Evolutionary conservation across 2,888 invertebrate genomes (phyloP), one percentile per base, ranked within the genome.

Genomic region (Ferdinandea cuprea): DNA sequence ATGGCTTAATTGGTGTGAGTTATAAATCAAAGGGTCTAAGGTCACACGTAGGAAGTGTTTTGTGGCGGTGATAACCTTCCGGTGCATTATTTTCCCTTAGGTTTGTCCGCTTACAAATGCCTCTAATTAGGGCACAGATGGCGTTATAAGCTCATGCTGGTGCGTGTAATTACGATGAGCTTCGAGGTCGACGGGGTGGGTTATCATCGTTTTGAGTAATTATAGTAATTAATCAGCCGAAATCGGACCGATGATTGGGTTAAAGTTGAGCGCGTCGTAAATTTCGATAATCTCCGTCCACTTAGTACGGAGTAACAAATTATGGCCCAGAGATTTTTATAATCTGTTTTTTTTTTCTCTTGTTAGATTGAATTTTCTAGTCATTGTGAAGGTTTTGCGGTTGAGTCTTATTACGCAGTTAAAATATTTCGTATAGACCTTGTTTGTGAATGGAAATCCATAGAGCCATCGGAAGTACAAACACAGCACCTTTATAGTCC

Each of bases 31-130:
- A 63, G 63, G 72, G 63, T 30, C 28, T 35, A 37, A 46, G 63
- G 72, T 61, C 52, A 42, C 25, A 5, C 15, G 28, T 25, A 63
- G 72, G 63, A 73, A 63, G 72, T 56, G 15, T 46, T 63, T 54
- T 15, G 30, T 40, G 44, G 54, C 32, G 21, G 8, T 56, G 21
- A 13, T 48, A 37, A 58, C 58, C 56, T 54, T 69, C 69, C 56
- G 59, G 46, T 25, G 56, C 52, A 50, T 40, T n/a, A 52, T 28
- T 40, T 66, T 66, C 54, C 50, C 50, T 65, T 50, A 52, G 65
- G 65, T 50, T n/a, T n/a, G n/a, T n/a, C n/a, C 19, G 28, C 25
- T 4, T 50, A 42, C 28, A 40, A 32, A 21, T 61, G 30, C 4
- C 52, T 42, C 42, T 66, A 66, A 66, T 54, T 54, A 46, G 25